A percentile compares a stretch with the other conserved stretches of the same genome.
Evolutionary conservation across 2,888 invertebrate genomes (phyloP).

Genomic region (Dyspetes luteomarginatus): DNA sequence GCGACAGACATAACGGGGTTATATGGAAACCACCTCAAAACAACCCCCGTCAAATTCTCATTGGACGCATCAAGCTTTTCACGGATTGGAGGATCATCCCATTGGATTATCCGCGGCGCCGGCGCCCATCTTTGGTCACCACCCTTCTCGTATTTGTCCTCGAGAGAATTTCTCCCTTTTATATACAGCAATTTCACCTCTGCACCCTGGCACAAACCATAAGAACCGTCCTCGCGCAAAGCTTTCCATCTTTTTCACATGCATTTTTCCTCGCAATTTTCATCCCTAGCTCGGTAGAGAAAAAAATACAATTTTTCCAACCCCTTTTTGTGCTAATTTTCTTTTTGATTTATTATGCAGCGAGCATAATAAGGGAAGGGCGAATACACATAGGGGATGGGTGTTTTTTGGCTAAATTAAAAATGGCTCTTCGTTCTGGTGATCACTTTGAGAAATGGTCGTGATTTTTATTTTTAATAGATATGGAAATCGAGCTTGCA

Average conservation of each 20-base stretch:
- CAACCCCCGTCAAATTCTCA: slow-evolving; percentile 67
- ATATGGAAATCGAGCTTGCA: not conserved
- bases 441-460: not conserved
- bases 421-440: not conserved
- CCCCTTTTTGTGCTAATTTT: not conserved
- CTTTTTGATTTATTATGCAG: not conserved
- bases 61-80: slow-evolving; percentile 72
- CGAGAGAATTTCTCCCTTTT: not conserved
- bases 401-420: not conserved
- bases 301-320: not conserved
- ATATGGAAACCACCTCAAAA: slow-evolving; percentile 65
- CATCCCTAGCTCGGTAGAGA: not conserved
- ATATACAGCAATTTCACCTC: not conserved
- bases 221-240: not conserved
- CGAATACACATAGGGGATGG: not conserved
- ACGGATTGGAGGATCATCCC: slow-evolving; percentile 82
- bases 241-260: not conserved
- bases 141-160: slow-evolving; percentile 10
- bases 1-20: slow-evolving; percentile 8
- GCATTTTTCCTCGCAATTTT: not conserved
- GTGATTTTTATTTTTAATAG: not conserved
- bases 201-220: not conserved
- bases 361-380: not conserved
- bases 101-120: slow-evolving; percentile 83
- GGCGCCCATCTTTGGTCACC: slow-evolving; percentile 69